Evolutionary conservation across 2,888 invertebrate species (phyloP).

Genomic region (Nycteola revayana): DNA sequence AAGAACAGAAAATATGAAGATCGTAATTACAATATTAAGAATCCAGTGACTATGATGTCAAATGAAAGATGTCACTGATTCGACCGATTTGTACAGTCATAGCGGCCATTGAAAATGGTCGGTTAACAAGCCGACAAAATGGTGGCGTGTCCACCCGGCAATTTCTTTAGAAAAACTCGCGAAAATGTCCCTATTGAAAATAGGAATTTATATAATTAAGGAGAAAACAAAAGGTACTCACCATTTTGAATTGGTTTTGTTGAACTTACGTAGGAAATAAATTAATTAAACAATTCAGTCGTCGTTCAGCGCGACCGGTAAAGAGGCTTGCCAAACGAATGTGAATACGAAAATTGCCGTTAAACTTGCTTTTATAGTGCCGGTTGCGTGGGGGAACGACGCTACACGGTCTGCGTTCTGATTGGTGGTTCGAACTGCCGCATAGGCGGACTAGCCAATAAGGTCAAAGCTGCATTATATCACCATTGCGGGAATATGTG

Average conservation of each 20-base stretch:
- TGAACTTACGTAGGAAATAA: conserved; percentile 71
- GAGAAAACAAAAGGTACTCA: conserved; percentile 48
- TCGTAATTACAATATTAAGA: too few species aligned
- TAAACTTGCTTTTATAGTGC: conserved; percentile 81
- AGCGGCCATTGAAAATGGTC: conserved; percentile 32
- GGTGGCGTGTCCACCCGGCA: conserved; percentile 64
- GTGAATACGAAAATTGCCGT: conserved; percentile 70
- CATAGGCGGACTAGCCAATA: conserved; percentile 74
- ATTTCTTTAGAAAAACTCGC: conserved; percentile 24
- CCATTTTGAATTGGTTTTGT: conserved; percentile 77
- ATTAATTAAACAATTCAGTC: conserved; percentile 69
- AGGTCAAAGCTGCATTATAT: conserved; percentile 67
- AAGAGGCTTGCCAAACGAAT: conserved; percentile 87
- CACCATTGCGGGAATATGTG: conserved; percentile 78
- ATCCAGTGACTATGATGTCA: neutral
- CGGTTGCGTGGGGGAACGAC: conserved; percentile 74
- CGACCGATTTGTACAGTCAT: too few species aligned
- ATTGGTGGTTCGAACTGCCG: conserved; percentile 75
- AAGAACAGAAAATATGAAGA: neutral
- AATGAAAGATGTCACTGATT: conserved; percentile 10
- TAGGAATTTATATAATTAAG: conserved; percentile 12
- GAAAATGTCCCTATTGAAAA: conserved; percentile 15
- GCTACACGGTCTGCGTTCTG: conserved; percentile 55
- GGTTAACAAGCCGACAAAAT: conserved; percentile 62
- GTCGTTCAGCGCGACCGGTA: conserved; percentile 84